Evolutionary conservation across 2,113 vertebrate species (phyloP), one percentile per base, ranked within the genome.

Genomic region (Corvus hawaiiensis): DNA sequence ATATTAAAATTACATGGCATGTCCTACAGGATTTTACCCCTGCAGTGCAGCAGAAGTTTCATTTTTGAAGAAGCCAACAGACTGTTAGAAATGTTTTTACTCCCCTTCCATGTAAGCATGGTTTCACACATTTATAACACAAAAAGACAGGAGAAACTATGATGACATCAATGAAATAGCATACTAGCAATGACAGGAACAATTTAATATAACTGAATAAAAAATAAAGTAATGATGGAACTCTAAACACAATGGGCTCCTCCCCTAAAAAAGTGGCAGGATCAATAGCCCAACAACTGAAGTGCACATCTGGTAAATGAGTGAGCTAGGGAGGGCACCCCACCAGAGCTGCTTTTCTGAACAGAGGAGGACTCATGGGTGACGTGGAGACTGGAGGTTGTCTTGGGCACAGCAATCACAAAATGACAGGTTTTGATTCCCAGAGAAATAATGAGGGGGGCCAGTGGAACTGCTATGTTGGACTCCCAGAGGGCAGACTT

Each of bases 371-470:
- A 64, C 37, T 44, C 18, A 27, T 73, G 44, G 22, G 22, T 58
- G 22, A 74, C 4, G 8, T 9, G 59, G 13, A 7, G 6, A 37
- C 0, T 28, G 16, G 44, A 89, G 33, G 15, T 8, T 11, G 8
- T 27, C 18, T 37, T 28, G 33, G 37, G 37, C 23, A 66, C 23
- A 58, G 22, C 12, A 27, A 43, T 13, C 44, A 33, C 19, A 44
- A 28, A 58, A 66, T 6, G 4, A 23, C 0, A 73, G 10, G 27
- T 33, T 66, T 32, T 37, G 15, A 44, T 37, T 74, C 39, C 46
- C 24, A 18, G 7, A 44, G 33, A 81, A 73, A 41, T 51, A 32
- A 58, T 0, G 0, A 23, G 44, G 11, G 5, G 14, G 6, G 3
- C 2, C 51, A 58, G 26, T 27, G 66, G 32, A 43, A 35, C 11